phyloP scores from a whole-genome alignment of 1,140 invertebrate species.

The Drosophila serrata region DNA sequence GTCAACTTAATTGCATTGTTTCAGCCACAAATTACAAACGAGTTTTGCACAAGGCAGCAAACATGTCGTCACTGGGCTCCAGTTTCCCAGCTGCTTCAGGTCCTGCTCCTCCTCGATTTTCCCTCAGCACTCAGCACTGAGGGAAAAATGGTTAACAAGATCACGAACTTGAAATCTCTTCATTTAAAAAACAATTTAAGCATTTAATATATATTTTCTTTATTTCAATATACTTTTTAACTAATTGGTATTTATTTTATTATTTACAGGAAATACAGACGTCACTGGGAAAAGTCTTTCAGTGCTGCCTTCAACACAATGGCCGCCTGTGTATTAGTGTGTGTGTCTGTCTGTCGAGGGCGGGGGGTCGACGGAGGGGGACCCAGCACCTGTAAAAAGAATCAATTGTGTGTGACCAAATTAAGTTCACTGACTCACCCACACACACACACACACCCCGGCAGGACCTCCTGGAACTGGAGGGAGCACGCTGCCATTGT shows the following conservation, averaged over 20 bases:
- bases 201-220: neutral
- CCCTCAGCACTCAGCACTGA: conserved; percentile 22
- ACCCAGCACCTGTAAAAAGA: conserved; percentile 72
- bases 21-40: conserved; percentile 82
- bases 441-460: neutral
- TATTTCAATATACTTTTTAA: too few species aligned
- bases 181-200: too few species aligned
- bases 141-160: neutral
- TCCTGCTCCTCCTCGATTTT: conserved; percentile 5
- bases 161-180: too few species aligned
- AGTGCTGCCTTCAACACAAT: conserved; percentile 54
- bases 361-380: conserved; percentile 2
- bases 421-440: conserved; percentile 76
- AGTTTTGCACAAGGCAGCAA: conserved; percentile 76
- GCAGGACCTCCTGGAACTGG: neutral
- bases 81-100: conserved; percentile 29
- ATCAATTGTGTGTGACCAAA: conserved; percentile 83
- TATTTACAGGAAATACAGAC: neutral
- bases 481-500: conserved; percentile 62
- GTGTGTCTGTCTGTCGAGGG: conserved; percentile 14
- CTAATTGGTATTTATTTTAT: neutral
- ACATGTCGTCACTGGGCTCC: conserved; percentile 64
- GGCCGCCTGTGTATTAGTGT: conserved; percentile 14
- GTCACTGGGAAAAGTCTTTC: conserved; percentile 2
- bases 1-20: conserved; percentile 82